These are phyloP conservation scores for Tachina grossa DNA, from an alignment of 2,888 invertebrate genomes.

Conservation along the genomic window DNA sequence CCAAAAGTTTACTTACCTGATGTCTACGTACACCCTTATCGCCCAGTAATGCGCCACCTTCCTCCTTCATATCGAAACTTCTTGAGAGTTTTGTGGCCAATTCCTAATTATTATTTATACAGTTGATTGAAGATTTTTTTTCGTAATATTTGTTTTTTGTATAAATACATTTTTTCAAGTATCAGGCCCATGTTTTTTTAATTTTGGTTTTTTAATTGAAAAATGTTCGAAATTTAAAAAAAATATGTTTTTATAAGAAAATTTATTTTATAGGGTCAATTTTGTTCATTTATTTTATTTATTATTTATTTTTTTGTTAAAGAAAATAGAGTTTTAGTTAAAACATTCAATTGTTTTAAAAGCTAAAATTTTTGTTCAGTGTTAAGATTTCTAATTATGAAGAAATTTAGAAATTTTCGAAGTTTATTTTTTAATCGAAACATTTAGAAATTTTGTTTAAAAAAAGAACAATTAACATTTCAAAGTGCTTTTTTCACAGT, in stretches of 20 bases:
- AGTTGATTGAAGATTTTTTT: conserved; percentile 69
- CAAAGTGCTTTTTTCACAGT: conserved; percentile 28
- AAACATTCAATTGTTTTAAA: conserved; percentile 9
- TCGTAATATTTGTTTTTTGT: conserved; percentile 68
- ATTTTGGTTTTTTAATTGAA: conserved; percentile 63
- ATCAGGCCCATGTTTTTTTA: conserved; percentile 61
- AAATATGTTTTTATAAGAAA: conserved; percentile 20
- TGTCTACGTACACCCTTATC: conserved; percentile 88
- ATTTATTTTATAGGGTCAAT: conserved; percentile 5
- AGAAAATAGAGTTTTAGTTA: conserved; percentile 8
- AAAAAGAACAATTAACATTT: conserved; percentile 29
- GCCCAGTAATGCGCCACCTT: conserved; percentile 88
- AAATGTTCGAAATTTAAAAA: conserved; percentile 15
- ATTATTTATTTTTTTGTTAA: neutral
- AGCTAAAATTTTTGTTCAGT: conserved; percentile 3
- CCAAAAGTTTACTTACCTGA: conserved; percentile 81
- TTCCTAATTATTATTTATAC: conserved; percentile 85
- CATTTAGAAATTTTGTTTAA: neutral
- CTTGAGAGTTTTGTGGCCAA: conserved; percentile 93
- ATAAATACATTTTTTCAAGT: conserved; percentile 37
- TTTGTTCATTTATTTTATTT: neutral
- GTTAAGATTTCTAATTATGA: conserved; percentile 4
- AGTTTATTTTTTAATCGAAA: neutral
- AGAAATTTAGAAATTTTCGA: neutral
- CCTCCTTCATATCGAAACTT: conserved; percentile 95